Percentiles rank a stretch among this genome's conserved stretches.
phyloP scores from a whole-genome alignment of 2,113 vertebrate species.

The Passer montanus region DNA sequence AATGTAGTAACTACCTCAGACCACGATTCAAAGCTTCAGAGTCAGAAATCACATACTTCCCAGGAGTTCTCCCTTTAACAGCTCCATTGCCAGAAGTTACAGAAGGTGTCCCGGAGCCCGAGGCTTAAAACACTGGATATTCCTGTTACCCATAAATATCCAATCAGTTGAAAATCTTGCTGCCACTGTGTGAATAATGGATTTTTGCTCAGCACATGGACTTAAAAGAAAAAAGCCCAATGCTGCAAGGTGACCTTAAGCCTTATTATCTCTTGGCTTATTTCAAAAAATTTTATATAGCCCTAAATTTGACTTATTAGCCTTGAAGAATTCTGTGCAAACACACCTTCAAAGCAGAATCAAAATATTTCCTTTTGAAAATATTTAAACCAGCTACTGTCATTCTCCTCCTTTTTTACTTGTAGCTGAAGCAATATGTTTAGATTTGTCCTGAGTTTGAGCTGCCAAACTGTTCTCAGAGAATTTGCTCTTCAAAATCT shows the following conservation, averaged over 20 bases:
- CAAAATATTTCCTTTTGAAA: neutral
- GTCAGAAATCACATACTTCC: neutral
- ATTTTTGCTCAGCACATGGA: neutral
- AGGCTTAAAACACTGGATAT: constrained; percentile 6
- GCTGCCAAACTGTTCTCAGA: neutral
- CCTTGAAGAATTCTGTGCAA: neutral
- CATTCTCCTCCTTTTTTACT: neutral
- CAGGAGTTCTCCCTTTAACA: neutral
- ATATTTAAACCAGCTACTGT: neutral
- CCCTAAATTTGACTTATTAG: neutral
- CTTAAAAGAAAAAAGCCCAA: neutral
- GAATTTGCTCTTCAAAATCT: neutral
- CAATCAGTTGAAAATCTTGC: neutral
- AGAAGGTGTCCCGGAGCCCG: neutral
- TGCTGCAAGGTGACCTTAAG: neutral
- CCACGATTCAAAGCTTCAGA: neutral
- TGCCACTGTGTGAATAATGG: constrained; percentile 14
- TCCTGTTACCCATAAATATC: constrained; percentile 37
- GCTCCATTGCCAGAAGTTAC: neutral
- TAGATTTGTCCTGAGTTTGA: neutral
- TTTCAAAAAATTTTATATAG: neutral
- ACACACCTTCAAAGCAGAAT: neutral
- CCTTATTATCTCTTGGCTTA: neutral
- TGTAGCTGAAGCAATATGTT: neutral
- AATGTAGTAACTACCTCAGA: neutral